Base-by-base conservation (phyloP, 2,797 vertebrate species). In the Hoplostethus atlanticus region DNA sequence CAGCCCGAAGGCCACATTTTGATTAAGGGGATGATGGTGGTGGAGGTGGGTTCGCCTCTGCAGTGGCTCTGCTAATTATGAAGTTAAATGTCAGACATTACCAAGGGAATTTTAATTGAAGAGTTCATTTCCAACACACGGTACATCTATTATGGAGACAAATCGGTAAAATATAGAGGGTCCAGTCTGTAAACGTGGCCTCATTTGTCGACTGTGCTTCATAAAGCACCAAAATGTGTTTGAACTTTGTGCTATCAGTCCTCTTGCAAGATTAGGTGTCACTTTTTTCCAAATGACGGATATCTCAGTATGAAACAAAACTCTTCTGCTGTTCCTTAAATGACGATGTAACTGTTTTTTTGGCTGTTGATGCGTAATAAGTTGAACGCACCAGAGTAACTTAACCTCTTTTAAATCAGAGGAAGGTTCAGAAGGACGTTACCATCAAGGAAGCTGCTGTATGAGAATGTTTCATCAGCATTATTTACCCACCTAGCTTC, bases 131-230 rank as follows among this genome's bases (percentile, higher is more conserved):
- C 70, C 73, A 73, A 77, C 80, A 84, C 48, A 79, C 15, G 54
- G 64, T 67, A 28, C n/a, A 30, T 69, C 28, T 87, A 61, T 86
- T 89, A 77, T 76, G 78, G 73, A 88, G 84, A 86, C 75, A 83
- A 16, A n/a, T 48, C 15, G 68, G 47, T 42, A 38, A 64, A 59
- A 56, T 50, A 5, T 2, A 8, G 12, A 47, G 13, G 44, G 16
- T 47, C 15, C 44, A 47, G 44, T 47, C 44, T 15, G 42, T 44
- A 44, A 44, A 47, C 15, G n/a, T 25, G 17, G 48, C 57, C 25
- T 53, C 69, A 68, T 76, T 81, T 81, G 9, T 78, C 58, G 65
- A 30, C 75, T 65, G 64, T 61, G 47, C 34, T 56, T 54, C 9
- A 3, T 9, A 28, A 77, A 51, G 28, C 21, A 47, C 3, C 50